These are phyloP conservation scores for Sturnus vulgaris DNA, from an alignment of 2,113 vertebrate species.

Conservation along the genomic window DNA sequence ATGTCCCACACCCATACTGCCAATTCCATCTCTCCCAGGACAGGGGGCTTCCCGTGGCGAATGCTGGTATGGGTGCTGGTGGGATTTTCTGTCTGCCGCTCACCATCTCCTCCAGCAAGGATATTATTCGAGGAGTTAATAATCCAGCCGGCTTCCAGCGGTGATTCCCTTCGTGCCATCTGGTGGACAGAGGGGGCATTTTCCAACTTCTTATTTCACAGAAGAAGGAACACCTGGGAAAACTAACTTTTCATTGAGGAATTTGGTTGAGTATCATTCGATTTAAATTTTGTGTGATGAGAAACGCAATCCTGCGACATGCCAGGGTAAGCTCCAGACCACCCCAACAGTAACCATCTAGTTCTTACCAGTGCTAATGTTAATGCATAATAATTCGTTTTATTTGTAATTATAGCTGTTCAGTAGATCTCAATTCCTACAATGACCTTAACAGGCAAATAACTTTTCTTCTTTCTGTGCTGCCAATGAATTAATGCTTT, in stretches of 20 bases:
- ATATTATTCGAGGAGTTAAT: not conserved
- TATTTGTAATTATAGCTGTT: not conserved
- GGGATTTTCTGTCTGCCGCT: not conserved
- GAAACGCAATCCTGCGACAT: rapidly evolving
- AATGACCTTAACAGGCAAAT: not conserved
- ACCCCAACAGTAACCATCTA: not conserved
- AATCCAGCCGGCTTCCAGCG: not conserved
- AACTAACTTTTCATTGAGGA: not conserved
- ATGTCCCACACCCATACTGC: not conserved
- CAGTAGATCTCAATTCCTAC: not conserved
- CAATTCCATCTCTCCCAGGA: not conserved
- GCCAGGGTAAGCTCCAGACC: rapidly evolving
- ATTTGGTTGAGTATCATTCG: not conserved
- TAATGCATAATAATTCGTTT: not conserved
- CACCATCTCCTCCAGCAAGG: not conserved
- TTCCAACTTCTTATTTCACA: not conserved
- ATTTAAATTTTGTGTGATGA: not conserved
- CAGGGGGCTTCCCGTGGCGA: rapidly evolving
- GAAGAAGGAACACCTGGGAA: not conserved
- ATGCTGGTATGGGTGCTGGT: rapidly evolving
- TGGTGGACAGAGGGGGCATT: conserved; percentile 43
- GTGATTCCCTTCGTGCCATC: conserved; percentile 48
- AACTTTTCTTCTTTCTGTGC: not conserved
- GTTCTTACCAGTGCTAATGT: not conserved
- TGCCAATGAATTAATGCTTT: not conserved